Conservation (phyloP, 1,140 invertebrate species). For the Magallana ariakensis region DNA sequence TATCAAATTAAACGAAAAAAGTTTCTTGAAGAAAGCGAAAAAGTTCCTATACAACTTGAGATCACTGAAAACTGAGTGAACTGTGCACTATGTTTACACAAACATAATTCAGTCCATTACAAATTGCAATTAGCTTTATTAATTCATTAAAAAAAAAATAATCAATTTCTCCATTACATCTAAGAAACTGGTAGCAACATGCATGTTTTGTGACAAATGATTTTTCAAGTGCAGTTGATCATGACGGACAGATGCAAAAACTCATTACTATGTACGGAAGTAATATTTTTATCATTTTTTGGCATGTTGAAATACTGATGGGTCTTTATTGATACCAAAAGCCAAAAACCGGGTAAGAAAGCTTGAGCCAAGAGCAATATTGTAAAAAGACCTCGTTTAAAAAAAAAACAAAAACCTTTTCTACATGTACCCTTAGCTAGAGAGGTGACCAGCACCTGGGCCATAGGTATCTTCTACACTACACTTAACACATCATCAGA, state of each 20-base stretch:
- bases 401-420: too few species aligned
- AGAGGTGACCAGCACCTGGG: neutral
- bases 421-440: neutral
- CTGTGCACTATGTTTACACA: neutral
- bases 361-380: neutral
- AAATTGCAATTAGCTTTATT: slow-evolving; percentile 24
- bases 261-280: too few species aligned
- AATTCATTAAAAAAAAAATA: neutral
- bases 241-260: too few species aligned
- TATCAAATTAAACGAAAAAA: neutral
- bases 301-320: too few species aligned
- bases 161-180: neutral
- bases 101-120: slow-evolving; percentile 33
- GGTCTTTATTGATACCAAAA: too few species aligned
- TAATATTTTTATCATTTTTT: too few species aligned
- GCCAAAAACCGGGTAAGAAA: neutral
- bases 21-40: neutral
- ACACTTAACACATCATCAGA: neutral
- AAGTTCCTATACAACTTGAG: slow-evolving; percentile 11
- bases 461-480: neutral
- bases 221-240: too few species aligned
- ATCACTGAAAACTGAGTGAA: slow-evolving; percentile 19
- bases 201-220: too few species aligned
- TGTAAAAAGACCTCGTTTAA: neutral
- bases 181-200: neutral